Conservation (phyloP, 2,797 vertebrate species). For the Brotula barbata region DNA sequence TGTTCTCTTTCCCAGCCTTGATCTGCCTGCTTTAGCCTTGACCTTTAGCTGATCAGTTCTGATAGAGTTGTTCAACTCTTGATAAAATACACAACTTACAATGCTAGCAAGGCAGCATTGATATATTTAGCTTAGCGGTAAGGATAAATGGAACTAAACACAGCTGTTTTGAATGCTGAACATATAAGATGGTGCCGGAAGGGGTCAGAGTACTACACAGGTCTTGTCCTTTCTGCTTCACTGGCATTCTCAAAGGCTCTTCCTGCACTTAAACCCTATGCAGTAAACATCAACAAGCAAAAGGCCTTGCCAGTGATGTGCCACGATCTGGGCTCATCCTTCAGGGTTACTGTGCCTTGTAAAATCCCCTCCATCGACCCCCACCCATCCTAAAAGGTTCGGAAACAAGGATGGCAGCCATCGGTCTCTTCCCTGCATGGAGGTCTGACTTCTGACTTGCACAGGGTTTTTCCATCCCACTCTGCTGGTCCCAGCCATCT, state of each 20-base stretch:
- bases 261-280: slow-evolving; percentile 65
- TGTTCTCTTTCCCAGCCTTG: slow-evolving; percentile 4
- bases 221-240: slow-evolving; percentile 66
- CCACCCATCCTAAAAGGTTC: slow-evolving; percentile 35
- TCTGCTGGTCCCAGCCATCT: slow-evolving; percentile 54
- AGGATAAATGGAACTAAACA: slow-evolving; percentile 36
- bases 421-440: slow-evolving; percentile 29
- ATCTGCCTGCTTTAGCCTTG: not conserved
- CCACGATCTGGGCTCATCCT: slow-evolving; percentile 66
- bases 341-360: slow-evolving; percentile 59
- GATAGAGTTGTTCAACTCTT: slow-evolving; percentile 27
- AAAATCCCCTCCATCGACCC: slow-evolving; percentile 60
- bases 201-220: slow-evolving; percentile 57
- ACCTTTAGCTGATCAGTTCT: slow-evolving; percentile 49
- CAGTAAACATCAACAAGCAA: slow-evolving; percentile 70
- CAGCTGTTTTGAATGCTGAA: slow-evolving; percentile 67
- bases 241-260: slow-evolving; percentile 64
- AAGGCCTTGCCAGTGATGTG: slow-evolving; percentile 54
- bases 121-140: slow-evolving; percentile 35
- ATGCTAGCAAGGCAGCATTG: slow-evolving; percentile 9
- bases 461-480: slow-evolving; percentile 47
- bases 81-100: too few relatives aligned
- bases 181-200: slow-evolving; percentile 44
- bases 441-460: slow-evolving; percentile 12
- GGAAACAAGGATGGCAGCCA: slow-evolving; percentile 35